Conservation (phyloP, 2,888 invertebrate species). For the Tanypteryx hageni region DNA sequence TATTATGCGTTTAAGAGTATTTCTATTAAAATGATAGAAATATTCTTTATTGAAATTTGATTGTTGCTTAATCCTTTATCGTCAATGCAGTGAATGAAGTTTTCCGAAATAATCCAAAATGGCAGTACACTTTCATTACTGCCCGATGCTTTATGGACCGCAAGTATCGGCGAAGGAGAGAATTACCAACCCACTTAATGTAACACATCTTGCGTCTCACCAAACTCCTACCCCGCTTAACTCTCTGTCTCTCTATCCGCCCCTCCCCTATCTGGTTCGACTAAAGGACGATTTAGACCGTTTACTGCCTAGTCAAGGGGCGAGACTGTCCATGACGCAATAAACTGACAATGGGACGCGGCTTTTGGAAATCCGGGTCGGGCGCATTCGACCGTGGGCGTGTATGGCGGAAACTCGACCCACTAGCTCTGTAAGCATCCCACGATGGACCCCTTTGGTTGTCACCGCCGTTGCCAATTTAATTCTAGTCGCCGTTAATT, state of each 20-base stretch:
- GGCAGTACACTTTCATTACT: too few species aligned
- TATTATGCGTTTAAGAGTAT: too few species aligned
- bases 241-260: background rate
- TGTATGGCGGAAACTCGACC: background rate
- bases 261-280: background rate
- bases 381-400: background rate
- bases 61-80: too few species aligned
- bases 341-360: conserved; percentile 24
- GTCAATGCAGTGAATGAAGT: too few species aligned
- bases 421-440: background rate
- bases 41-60: too few species aligned
- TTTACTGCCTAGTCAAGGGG: background rate
- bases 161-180: background rate
- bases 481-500: too few species aligned
- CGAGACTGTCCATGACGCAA: conserved; percentile 2
- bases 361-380: background rate
- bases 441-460: background rate
- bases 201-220: background rate
- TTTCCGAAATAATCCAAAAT: too few species aligned
- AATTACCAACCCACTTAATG: conserved; percentile 42
- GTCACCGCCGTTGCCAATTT: background rate
- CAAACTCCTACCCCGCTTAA: background rate
- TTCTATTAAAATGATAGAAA: too few species aligned
- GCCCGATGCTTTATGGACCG: too few species aligned
- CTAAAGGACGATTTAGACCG: background rate